Conservation (phyloP, 2,797 vertebrate genomes). For the Enteromius anoplus region DNA sequence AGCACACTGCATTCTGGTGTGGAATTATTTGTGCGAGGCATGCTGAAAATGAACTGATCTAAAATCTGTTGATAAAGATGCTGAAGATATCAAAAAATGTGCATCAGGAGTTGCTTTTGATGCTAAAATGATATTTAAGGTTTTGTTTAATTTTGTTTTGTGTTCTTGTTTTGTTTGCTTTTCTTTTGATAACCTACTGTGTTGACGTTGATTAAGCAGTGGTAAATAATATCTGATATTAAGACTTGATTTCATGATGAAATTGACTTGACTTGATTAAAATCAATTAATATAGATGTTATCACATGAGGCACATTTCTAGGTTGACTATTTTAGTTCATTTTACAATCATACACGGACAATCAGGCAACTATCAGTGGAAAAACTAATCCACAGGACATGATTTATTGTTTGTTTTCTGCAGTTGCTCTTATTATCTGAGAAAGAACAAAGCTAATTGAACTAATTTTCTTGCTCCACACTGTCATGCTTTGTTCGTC, state of each 20-base stretch:
- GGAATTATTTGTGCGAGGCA: neutral
- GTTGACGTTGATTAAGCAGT: neutral
- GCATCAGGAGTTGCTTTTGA: neutral
- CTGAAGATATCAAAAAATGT: neutral
- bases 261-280: too few relatives aligned
- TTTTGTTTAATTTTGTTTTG: neutral
- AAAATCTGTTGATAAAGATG: constrained; percentile 1
- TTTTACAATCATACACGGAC: neutral
- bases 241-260: too few relatives aligned
- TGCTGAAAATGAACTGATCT: neutral
- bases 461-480: constrained; percentile 12
- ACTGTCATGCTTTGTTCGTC: constrained; percentile 20
- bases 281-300: neutral
- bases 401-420: constrained; percentile 28
- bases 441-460: constrained; percentile 22
- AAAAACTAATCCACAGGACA: neutral
- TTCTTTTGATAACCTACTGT: neutral
- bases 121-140: too few relatives aligned
- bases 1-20: neutral
- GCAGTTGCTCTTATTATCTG: neutral
- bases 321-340: neutral
- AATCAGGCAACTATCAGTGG: neutral
- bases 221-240: neutral
- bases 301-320: neutral
- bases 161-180: neutral